These are phyloP conservation scores for Serranus cabrilla DNA, from an alignment of 2,797 vertebrate genomes.

Conservation along the genomic window DNA sequence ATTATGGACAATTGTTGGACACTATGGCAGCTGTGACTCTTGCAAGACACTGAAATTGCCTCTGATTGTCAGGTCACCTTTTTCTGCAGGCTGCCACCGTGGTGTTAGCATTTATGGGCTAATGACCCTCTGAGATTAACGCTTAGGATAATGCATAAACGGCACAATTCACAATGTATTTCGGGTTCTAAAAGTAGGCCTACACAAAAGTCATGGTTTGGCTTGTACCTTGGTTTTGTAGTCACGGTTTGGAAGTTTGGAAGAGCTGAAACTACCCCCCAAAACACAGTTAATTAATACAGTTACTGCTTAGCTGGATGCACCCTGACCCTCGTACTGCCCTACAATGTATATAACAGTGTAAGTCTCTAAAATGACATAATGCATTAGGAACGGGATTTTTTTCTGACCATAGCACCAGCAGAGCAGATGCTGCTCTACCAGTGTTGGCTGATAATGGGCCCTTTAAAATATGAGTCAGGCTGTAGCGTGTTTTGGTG, in stretches of 20 bases:
- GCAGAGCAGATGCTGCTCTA: not conserved
- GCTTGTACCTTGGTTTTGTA: too few species aligned
- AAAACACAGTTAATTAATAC: too few species aligned
- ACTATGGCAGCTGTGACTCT: not conserved
- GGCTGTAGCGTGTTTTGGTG: slow-evolving; percentile 40
- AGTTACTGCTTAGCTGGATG: too few species aligned
- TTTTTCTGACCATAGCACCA: not conserved
- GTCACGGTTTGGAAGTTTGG: too few species aligned
- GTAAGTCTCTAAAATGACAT: slow-evolving; percentile 1
- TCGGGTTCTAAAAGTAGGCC: too few species aligned
- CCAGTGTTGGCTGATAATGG: not conserved
- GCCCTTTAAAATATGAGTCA: slow-evolving; percentile 5
- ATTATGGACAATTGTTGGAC: not conserved
- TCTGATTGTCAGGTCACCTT: not conserved
- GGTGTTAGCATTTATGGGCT: not conserved
- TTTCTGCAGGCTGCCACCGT: not conserved
- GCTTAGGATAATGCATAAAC: not conserved
- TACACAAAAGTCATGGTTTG: too few species aligned
- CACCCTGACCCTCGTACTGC: too few species aligned
- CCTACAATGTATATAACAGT: not conserved
- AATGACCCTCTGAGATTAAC: not conserved
- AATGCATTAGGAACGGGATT: not conserved
- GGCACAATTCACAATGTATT: not conserved
- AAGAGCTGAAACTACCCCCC: too few species aligned
- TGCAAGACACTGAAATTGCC: not conserved